Evolutionary conservation across 1,140 invertebrate genomes (phyloP), one percentile per base, ranked within the genome.

Genomic region (Scylla paramamosain): DNA sequence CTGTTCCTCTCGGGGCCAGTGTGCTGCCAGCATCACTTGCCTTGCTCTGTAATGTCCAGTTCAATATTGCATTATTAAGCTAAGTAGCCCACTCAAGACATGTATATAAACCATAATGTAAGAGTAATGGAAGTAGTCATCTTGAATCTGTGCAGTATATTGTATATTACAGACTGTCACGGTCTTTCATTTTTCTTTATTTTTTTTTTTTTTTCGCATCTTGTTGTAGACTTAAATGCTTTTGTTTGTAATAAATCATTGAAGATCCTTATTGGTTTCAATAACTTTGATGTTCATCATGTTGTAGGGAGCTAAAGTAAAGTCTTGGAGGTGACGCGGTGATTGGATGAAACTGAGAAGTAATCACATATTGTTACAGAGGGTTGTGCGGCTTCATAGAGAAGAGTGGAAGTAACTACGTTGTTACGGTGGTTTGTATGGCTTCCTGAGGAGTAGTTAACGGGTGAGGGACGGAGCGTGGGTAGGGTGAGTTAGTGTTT

Each of bases 221-320:
- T 94, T 94, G 93, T 94, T 94, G 93, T 94, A 94, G 90, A 94
- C 87, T 94, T 94, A 90, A 86, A 90, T 94, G 93, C 93, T 94
- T 93, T 94, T 94, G 93, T 94, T 94, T 94, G 88, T 94, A 94
- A 94, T 94, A 94, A 94, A 94, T 88, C 89, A 91, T 94, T 91
- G 31, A 32, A 91, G 46, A 91, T 59, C 16, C 59, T 52, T 12
- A 10, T 16, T 67, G 29, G n/a, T 39, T 77, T 16, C 46, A 59
- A n/a, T 77, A 59, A 87, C 84, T 59, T 59, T 59, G 16, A 59
- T 39, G 39, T 2, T 39, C n/a, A 39, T 39, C 39, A 6, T 39
- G 1, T 39, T 39, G 39, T 39, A 39, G 39, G 39, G 39, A 39
- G 39, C 39, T 2, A 1, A 39, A 39, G 39, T 39, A 6, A n/a